phyloP scores from a whole-genome alignment of 2,888 invertebrate genomes.

The Acronicta leporina region DNA sequence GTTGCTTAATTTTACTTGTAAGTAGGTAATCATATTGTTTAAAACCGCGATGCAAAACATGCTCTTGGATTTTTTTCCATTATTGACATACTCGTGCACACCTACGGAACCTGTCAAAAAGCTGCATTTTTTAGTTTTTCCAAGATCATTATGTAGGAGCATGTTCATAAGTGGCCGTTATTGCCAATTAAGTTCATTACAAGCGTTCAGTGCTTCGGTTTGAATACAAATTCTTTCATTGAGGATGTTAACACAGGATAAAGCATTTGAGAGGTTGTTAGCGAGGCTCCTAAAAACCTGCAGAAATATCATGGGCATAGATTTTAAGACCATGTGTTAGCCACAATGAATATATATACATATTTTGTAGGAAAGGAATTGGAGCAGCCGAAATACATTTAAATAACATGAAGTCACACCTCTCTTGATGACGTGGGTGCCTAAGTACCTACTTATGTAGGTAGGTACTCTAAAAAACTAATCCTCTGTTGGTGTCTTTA shows the following conservation, averaged over 20 bases:
- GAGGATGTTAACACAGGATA: slow-evolving; percentile 53
- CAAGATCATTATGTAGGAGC: slow-evolving; percentile 19
- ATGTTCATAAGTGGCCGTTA: slow-evolving; percentile 51
- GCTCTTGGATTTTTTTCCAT: background rate
- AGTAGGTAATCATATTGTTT: too few species aligned
- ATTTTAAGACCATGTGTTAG: background rate
- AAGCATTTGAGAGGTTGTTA: slow-evolving; percentile 43
- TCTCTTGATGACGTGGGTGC: too few species aligned
- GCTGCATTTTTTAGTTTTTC: slow-evolving; percentile 24
- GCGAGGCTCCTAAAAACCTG: slow-evolving; percentile 30
- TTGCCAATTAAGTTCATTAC: slow-evolving; percentile 68
- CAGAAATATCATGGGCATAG: slow-evolving; percentile 9
- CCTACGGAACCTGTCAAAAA: slow-evolving; percentile 35
- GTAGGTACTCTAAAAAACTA: too few species aligned
- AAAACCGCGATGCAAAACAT: too few species aligned
- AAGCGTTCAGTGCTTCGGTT: slow-evolving; percentile 50
- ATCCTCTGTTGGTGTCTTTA: too few species aligned
- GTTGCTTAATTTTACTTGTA: too few species aligned
- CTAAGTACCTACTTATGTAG: too few species aligned
- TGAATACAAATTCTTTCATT: slow-evolving; percentile 71
- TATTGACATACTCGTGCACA: background rate
- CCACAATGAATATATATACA: too few species aligned
- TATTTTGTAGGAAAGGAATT: too few species aligned
- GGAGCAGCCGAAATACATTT: too few species aligned
- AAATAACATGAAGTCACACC: too few species aligned